Conservation (phyloP, 2,113 vertebrate genomes). For the Caretta caretta region DNA sequence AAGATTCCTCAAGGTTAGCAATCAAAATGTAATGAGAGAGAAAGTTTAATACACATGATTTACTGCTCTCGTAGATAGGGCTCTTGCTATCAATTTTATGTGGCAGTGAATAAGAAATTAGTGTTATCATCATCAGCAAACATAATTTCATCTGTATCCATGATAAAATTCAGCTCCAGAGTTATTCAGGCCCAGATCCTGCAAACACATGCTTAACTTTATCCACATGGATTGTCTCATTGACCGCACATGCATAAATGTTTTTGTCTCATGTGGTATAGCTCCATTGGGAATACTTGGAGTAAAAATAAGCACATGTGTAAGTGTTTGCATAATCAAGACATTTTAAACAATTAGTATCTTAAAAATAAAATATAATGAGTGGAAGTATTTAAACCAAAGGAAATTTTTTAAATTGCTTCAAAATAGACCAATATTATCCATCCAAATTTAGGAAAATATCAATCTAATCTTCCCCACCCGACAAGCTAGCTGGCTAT, state of each 20-base stretch:
- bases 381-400: not conserved
- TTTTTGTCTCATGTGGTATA: not conserved
- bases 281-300: not conserved
- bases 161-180: slow-evolving; percentile 16
- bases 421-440: not conserved
- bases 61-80: slow-evolving; percentile 50
- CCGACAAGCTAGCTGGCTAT: not conserved
- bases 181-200: not conserved
- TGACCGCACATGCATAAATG: not conserved
- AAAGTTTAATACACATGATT: slow-evolving; percentile 58
- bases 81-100: slow-evolving; percentile 54
- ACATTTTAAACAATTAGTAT: not conserved
- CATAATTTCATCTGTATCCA: not conserved
- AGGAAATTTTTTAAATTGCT: not conserved
- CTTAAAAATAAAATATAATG: not conserved
- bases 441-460: not conserved
- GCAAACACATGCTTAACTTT: slow-evolving; percentile 6
- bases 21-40: slow-evolving; percentile 54
- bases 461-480: not conserved
- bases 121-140: slow-evolving; percentile 34
- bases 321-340: not conserved
- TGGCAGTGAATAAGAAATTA: slow-evolving; percentile 48
- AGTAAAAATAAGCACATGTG: not conserved
- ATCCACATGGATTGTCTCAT: not conserved
- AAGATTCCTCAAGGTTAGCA: slow-evolving; percentile 46